phyloP scores from a whole-genome alignment of 1,140 invertebrate species.

The Drosophila elegans region DNA sequence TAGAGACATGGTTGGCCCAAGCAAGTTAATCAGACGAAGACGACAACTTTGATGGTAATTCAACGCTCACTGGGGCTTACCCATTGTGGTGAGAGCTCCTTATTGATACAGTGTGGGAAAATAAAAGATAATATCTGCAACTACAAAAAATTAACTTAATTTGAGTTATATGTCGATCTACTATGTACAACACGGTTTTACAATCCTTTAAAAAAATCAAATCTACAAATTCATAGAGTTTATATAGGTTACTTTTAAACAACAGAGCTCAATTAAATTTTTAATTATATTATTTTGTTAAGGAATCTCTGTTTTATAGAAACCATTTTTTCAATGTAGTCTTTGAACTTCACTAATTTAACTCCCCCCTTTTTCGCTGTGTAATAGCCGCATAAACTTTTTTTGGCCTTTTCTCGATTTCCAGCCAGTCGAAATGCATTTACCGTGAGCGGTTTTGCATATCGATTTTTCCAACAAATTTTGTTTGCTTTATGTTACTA shows the following conservation, averaged over 20 bases:
- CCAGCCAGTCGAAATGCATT: constrained; percentile 61
- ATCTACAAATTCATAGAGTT: too few species aligned
- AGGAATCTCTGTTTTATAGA: too few species aligned
- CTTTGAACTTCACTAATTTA: too few species aligned
- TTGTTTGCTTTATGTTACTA: constrained; percentile 58
- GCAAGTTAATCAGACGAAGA: constrained; percentile 69
- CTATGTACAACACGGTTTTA: too few species aligned
- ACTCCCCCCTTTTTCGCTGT: not conserved
- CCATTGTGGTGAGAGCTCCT: constrained; percentile 31
- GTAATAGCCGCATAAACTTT: constrained; percentile 25
- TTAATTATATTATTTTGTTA: too few species aligned
- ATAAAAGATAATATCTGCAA: not conserved
- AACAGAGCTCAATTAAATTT: too few species aligned
- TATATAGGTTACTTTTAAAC: too few species aligned
- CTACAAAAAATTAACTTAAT: not conserved
- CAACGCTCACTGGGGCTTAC: constrained; percentile 24
- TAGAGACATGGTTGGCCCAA: constrained; percentile 12
- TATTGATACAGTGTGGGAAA: constrained; percentile 17
- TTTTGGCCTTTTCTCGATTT: constrained; percentile 24
- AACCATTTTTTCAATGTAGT: too few species aligned
- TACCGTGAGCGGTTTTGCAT: constrained; percentile 50
- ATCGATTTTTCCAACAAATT: constrained; percentile 76
- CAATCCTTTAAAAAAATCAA: too few species aligned
- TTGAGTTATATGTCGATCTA: too few species aligned
- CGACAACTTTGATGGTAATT: constrained; percentile 47